Evolutionary conservation across 2,797 vertebrate genomes (phyloP).

Genomic region (Cyprinodon diabolis): DNA sequence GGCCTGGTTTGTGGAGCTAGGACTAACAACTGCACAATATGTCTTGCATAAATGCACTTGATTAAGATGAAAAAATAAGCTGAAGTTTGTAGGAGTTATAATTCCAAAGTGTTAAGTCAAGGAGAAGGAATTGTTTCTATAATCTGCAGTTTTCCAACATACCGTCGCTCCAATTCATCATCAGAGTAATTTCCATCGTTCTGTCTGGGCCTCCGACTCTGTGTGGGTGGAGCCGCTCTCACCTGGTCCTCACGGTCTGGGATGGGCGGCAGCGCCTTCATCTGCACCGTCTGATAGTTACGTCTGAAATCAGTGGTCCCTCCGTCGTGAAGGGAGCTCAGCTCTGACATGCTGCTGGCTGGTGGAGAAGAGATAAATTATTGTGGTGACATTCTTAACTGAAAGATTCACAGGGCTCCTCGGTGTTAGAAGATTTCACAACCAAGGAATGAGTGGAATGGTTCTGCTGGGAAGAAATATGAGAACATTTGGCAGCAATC

Average conservation of each 20-base stretch:
- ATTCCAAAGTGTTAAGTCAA: too few species aligned
- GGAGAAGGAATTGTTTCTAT: background rate
- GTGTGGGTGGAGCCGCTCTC: constrained; percentile 43
- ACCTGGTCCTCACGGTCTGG: constrained; percentile 81
- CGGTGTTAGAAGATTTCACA: background rate
- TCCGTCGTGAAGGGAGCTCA: constrained; percentile 92
- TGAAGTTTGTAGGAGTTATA: too few species aligned
- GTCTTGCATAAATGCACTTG: too few species aligned
- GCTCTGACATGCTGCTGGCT: constrained; percentile 92
- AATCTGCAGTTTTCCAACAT: background rate
- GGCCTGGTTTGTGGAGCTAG: too few species aligned
- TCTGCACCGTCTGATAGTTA: constrained; percentile 86
- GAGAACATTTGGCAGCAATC: background rate
- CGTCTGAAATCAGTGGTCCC: constrained; percentile 87
- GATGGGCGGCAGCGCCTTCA: constrained; percentile 87
- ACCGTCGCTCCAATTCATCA: constrained; percentile 70
- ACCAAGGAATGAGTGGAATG: constrained; percentile 4
- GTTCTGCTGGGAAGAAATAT: background rate
- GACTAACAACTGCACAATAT: too few species aligned
- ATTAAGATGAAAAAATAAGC: too few species aligned
- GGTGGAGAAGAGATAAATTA: constrained; percentile 44
- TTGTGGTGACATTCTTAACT: constrained; percentile 1
- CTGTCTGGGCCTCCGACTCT: constrained; percentile 53
- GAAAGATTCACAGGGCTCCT: background rate
- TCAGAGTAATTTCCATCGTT: constrained; percentile 69